A percentile compares a stretch with the other conserved stretches of the same genome.
Conservation (phyloP, 2,888 invertebrate species). For the Cheilosia pagana region DNA sequence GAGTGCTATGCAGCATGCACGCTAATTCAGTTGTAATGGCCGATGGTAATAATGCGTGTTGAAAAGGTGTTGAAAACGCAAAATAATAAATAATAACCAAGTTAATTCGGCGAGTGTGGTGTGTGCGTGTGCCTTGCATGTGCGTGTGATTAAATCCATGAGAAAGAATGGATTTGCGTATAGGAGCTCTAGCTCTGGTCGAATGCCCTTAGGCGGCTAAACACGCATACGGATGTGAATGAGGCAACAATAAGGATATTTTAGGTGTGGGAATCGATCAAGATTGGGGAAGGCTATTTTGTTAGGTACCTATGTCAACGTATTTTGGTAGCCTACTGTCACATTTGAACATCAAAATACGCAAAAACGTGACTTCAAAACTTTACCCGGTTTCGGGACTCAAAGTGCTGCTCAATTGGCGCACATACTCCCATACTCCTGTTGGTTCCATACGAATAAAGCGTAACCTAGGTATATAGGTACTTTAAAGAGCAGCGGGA, state of each 20-base stretch:
- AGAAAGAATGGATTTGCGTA: constrained; percentile 55
- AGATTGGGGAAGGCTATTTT: not conserved
- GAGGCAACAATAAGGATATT: not conserved
- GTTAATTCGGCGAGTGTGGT: constrained; percentile 46
- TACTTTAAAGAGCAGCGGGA: no score
- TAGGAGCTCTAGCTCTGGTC: constrained; percentile 36
- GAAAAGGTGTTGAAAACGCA: constrained; percentile 74
- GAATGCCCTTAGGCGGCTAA: constrained; percentile 32
- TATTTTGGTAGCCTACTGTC: no score
- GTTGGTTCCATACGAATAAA: no score
- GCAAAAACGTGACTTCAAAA: no score
- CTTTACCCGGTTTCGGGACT: no score
- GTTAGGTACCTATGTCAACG: no score
- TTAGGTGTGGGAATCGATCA: not conserved
- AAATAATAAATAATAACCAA: constrained; percentile 73
- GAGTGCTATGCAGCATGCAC: constrained; percentile 19
- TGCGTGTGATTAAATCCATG: constrained; percentile 66
- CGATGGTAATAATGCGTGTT: constrained; percentile 75
- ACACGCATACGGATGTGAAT: constrained; percentile 19
- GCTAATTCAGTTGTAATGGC: constrained; percentile 75
- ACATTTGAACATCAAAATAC: no score
- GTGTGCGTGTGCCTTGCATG: constrained; percentile 8
- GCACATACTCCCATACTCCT: no score
- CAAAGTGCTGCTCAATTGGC: no score
- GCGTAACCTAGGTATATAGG: no score